Base-by-base conservation (phyloP, 2,888 invertebrate species). In the Trissoscelio sp. region DNA sequence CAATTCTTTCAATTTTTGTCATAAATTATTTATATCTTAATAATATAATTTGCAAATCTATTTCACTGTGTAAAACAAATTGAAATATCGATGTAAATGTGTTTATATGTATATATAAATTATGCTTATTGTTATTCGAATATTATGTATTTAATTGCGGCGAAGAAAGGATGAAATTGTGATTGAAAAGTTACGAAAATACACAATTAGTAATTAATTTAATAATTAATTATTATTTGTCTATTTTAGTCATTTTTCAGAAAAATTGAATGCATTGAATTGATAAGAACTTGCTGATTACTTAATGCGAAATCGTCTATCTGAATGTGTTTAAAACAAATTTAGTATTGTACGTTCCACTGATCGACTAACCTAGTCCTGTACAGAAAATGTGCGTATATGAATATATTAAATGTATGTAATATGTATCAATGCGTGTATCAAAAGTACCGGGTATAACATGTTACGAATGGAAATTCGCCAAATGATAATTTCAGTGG, bases 91-190 rank as follows among this genome's bases (percentile, higher is more conserved):
- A 88, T 90, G 90, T 90, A 90, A 88, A 90, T 90, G 89, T 91
- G 90, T 91, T 90, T 88, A 90, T 91, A 89, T 90, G 89, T 90
- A 90, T 88, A 90, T 91, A 91, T 70, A 70, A 87, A 88, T 89
- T 88, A 88, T 88, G 86, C 88, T 89, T 87, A 88, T 87, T 87
- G 88, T 89, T 89, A 86, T 77, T 73, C 78, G 77, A 82, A 42
- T 73, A 82, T 84, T 83, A 39, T 46, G 74, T 83, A 85, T 82
- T 82, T 83, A 84, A 83, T 79, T 53, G 16, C 3, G 14, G n/a
- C 73, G 78, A 75, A 53, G 70, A 24, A 46, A 62, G 22, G 60
- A 51, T 51, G 37, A 60, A 9, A 57, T 46, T 46, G 18, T 46
- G 16, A 44, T 16, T 46, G 37, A 66, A 20, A 62, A 66, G 18